Percentiles rank a stretch among this genome's conserved stretches.
These are phyloP conservation scores for Pecten maximus DNA, from an alignment of 2,888 invertebrate species.

Conservation along the genomic window DNA sequence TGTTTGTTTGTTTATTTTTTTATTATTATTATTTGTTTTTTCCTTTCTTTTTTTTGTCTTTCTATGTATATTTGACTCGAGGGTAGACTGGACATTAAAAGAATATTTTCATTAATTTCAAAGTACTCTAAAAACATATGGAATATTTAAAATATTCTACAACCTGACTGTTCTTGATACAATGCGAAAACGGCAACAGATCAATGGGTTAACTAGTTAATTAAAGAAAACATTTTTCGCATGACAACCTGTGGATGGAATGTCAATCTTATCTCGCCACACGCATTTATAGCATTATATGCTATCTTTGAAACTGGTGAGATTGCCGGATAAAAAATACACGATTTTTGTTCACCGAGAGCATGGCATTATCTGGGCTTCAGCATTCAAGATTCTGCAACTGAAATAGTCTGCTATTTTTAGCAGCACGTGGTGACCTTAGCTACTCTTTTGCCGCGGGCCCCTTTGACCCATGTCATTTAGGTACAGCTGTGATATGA, in stretches of 20 bases:
- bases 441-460: neutral
- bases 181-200: neutral
- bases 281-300: neutral
- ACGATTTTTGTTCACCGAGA: neutral
- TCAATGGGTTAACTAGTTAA: neutral
- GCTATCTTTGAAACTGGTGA: neutral
- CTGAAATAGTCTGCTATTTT: neutral
- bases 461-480: neutral
- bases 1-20: too few species aligned
- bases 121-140: too few species aligned
- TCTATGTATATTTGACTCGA: too few species aligned
- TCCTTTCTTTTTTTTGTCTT: too few species aligned
- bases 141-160: neutral
- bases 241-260: neutral
- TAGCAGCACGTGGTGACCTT: slow-evolving; percentile 1
- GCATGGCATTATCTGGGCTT: neutral
- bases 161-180: neutral
- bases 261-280: neutral
- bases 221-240: neutral
- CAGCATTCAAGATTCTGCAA: neutral
- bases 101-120: too few species aligned
- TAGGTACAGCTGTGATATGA: neutral
- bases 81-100: too few species aligned
- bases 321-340: neutral
- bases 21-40: too few species aligned